Conservation (phyloP, 2,113 vertebrate genomes). For the Paradisaea rubra region DNA sequence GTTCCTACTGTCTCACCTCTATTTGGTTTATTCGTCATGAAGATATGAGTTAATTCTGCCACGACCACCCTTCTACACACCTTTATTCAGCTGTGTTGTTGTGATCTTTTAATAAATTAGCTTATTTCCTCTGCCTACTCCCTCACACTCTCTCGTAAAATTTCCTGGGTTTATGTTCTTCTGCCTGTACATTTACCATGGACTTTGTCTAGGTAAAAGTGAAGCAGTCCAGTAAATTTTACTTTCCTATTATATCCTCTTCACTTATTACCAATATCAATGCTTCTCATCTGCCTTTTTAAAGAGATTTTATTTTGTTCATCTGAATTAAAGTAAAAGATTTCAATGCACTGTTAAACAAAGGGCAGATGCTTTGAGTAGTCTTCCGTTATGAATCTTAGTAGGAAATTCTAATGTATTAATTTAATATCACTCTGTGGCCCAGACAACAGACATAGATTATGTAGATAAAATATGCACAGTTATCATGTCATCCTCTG, state of each 20-base stretch:
- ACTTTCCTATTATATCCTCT: not conserved
- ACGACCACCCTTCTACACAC: not conserved
- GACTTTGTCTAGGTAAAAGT: not conserved
- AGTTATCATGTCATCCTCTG: not conserved
- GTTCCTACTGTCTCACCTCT: fast-evolving
- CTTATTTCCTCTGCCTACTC: not conserved
- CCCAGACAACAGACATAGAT: not conserved
- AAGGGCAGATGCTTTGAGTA: not conserved
- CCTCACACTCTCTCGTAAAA: not conserved
- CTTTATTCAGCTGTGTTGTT: not conserved
- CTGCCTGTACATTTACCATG: not conserved
- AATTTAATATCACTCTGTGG: not conserved
- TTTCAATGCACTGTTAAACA: not conserved
- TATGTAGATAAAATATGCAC: not conserved
- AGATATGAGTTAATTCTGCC: not conserved
- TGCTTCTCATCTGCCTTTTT: not conserved
- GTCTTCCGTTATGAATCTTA: not conserved
- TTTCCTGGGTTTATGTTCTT: not conserved
- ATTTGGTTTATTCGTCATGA: not conserved
- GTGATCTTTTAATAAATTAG: not conserved
- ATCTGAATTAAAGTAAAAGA: not conserved
- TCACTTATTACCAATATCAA: not conserved
- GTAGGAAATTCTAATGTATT: not conserved
- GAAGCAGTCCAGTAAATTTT: not conserved
- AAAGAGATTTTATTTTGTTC: not conserved